Conservation (phyloP, 2,888 invertebrate genomes). For the Polymixis lichenea region DNA sequence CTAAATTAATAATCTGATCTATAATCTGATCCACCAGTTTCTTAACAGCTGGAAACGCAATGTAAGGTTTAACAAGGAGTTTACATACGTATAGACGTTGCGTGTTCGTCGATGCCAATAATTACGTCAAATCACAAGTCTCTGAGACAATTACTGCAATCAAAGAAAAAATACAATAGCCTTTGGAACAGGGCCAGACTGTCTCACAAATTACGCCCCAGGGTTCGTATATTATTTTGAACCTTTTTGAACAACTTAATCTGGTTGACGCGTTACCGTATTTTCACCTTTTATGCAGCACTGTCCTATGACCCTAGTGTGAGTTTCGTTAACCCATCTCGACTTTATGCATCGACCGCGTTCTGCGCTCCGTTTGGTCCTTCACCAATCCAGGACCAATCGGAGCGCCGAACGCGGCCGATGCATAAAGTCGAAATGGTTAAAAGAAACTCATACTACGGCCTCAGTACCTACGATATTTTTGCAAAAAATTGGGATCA, state of each 20-base stretch:
- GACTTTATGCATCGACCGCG: no score
- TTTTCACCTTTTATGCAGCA: neutral
- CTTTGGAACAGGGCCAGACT: constrained; percentile 55
- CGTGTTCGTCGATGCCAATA: constrained; percentile 65
- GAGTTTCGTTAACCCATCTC: no score
- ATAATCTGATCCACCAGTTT: neutral
- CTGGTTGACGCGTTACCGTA: neutral
- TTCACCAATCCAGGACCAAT: no score
- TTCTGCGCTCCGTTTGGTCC: no score
- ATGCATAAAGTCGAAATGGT: no score
- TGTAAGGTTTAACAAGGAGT: constrained; percentile 53
- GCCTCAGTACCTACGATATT: no score
- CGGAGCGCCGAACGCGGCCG: no score
- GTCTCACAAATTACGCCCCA: constrained; percentile 51
- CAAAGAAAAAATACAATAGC: constrained; percentile 73
- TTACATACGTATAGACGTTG: constrained; percentile 68
- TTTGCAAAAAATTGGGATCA: neutral
- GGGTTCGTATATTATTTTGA: constrained; percentile 42
- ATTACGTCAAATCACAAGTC: constrained; percentile 41
- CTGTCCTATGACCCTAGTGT: neutral
- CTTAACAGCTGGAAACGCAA: constrained; percentile 34
- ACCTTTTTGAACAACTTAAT: constrained; percentile 27
- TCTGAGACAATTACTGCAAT: constrained; percentile 75
- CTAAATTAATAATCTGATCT: neutral
- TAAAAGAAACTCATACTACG: no score